Evolutionary conservation across 2,888 invertebrate species (phyloP).

Genomic region (Scaptomyza parva): DNA sequence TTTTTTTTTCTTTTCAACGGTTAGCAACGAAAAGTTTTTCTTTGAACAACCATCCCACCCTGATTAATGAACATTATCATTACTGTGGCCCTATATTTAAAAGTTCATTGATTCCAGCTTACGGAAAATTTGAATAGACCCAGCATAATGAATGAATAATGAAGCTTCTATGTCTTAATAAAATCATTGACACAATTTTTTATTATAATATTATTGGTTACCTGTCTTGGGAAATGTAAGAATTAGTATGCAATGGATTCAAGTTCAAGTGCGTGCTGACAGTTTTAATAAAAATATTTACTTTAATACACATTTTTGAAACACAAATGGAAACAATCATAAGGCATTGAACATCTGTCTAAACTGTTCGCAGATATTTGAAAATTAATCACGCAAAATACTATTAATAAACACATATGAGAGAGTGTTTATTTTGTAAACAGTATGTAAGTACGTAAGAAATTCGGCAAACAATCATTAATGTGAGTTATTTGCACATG

Average conservation of each 20-base stretch:
- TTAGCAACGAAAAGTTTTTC: slow-evolving; percentile 19
- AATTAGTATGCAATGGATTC: neutral
- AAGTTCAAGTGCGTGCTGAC: neutral
- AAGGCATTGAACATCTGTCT: no score
- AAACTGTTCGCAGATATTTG: no score
- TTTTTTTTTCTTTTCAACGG: slow-evolving; percentile 10
- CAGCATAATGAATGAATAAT: slow-evolving; percentile 48
- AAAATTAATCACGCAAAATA: no score
- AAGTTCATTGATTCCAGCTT: slow-evolving; percentile 28
- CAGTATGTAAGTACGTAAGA: neutral
- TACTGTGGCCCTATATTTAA: slow-evolving; percentile 4
- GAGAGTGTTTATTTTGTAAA: neutral
- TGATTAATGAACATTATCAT: slow-evolving; percentile 51
- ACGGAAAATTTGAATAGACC: slow-evolving; percentile 7
- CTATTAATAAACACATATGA: no score
- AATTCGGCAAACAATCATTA: slow-evolving; percentile 15
- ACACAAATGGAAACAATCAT: no score
- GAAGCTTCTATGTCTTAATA: slow-evolving; percentile 1
- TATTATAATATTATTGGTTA: neutral
- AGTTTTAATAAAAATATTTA: no score
- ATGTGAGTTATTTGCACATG: slow-evolving; percentile 1
- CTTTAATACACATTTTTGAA: no score
- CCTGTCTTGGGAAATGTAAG: neutral
- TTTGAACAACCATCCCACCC: slow-evolving; percentile 18
- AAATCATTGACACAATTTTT: slow-evolving; percentile 36